A percentile compares a stretch with the other conserved stretches of the same genome.
Evolutionary conservation across 2,113 vertebrate genomes (phyloP).

Genomic region (Conger conger): DNA sequence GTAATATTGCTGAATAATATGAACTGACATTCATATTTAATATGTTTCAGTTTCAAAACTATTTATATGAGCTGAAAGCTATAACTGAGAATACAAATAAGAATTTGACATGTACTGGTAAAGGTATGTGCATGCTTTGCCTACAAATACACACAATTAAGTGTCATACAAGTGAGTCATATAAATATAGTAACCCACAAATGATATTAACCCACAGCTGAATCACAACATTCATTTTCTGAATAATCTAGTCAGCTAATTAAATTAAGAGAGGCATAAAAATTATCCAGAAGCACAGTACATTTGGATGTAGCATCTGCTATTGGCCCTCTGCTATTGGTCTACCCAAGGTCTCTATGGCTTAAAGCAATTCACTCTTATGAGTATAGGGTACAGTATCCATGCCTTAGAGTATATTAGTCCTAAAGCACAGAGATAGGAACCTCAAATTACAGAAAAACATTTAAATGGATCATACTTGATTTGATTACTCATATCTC

Average conservation of each 20-base stretch:
- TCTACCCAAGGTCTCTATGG: not conserved
- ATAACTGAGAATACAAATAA: too few species aligned
- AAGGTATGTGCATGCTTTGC: not conserved
- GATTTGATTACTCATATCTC: not conserved
- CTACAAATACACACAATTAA: too few species aligned
- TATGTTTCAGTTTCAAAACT: too few species aligned
- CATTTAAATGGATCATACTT: not conserved
- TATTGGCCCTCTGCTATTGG: not conserved
- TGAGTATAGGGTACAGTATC: not conserved
- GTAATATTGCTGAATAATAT: not conserved
- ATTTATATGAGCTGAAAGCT: too few species aligned
- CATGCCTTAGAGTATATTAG: not conserved
- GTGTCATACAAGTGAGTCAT: too few species aligned
- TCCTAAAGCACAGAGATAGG: not conserved
- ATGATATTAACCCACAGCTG: not conserved
- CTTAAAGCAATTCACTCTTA: not conserved
- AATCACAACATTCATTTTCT: too few species aligned
- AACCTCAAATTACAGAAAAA: not conserved
- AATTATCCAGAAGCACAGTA: too few species aligned
- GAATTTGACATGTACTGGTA: not conserved
- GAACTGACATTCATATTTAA: not conserved
- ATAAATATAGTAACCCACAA: not conserved
- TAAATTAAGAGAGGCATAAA: too few species aligned
- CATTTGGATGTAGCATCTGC: not conserved
- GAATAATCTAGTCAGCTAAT: too few species aligned